A percentile compares a stretch with the other conserved stretches of the same genome.
Conservation (phyloP, 2,797 vertebrate genomes). For the Champsocephalus esox region DNA sequence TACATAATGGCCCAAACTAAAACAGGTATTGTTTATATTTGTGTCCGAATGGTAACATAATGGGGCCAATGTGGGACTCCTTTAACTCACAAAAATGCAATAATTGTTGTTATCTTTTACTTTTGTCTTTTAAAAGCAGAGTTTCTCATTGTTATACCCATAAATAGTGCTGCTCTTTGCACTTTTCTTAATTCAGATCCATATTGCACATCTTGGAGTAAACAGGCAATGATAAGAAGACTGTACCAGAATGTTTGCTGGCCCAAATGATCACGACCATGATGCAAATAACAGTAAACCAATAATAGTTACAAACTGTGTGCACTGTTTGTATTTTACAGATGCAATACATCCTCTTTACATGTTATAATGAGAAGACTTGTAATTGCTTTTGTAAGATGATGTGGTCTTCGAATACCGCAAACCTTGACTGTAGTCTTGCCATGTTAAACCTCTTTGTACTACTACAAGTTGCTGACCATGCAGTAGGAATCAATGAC, state of each 20-base stretch:
- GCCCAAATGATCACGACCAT: no score
- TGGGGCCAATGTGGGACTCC: no score
- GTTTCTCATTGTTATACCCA: no score
- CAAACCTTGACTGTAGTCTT: neutral
- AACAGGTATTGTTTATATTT: neutral
- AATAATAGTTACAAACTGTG: neutral
- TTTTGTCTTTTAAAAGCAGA: no score
- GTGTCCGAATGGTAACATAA: neutral
- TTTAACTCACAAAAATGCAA: no score
- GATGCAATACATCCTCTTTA: neutral
- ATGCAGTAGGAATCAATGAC: conserved; percentile 23
- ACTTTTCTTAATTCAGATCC: no score
- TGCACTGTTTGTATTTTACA: neutral
- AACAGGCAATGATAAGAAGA: no score
- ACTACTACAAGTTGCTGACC: conserved; percentile 38
- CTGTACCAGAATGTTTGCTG: no score
- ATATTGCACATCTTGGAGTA: no score
- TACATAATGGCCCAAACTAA: neutral
- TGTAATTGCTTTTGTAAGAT: neutral
- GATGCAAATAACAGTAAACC: no score
- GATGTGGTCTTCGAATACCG: neutral
- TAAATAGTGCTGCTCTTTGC: no score
- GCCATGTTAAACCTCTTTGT: conserved; percentile 24
- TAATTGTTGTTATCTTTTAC: no score
- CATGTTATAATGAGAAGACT: neutral